Base-by-base conservation (phyloP, 2,797 vertebrate species). In the Sebastes nivosus region DNA sequence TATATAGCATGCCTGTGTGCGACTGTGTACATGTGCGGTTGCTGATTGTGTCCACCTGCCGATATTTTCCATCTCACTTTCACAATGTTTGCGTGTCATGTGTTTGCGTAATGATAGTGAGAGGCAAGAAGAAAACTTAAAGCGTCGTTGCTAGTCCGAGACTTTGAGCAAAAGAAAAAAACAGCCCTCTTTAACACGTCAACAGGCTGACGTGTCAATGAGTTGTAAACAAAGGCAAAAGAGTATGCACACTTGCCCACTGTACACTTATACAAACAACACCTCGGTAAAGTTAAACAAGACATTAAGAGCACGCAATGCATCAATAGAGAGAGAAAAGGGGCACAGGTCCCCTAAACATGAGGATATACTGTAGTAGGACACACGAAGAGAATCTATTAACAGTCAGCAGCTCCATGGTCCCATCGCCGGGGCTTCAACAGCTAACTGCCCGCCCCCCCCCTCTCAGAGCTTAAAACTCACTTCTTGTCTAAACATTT, bases 331-430 rank as follows among this genome's bases (percentile, higher is more conserved):
- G 85, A 86, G 78, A 82, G 80, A 83, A 59, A 67, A 67, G 84
- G 74, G 84, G 66, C 50, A 0, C 72, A 14, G 30, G 59, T 82
- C 84, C 87, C 88, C 75, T 83, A 27, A 85, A 87, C 87, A 89
- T 77, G 80, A 90, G 88, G 87, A 86, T 86, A 90, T 85, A 93
- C 68, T 87, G 79, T 83, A 89, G 70, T 77, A 87, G 90, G 92
- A 93, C 88, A 93, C 86, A 93, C 86, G 84, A 81, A 88, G 79
- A 92, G 68, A 82, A 90, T 92, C 80, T 89, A 91, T 90, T 93
- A 94, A 94, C 92, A 94, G 94, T 95, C 94, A 89, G 84, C 91
- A 94, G 88, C 90, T 93, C 87, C 89, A 92, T 94, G 92, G 93
- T 94, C 90, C 89, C 74, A 25, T 75, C 85, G 80, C 73, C 6